Conservation (phyloP, 1,140 invertebrate species). For the Cherax destructor region DNA sequence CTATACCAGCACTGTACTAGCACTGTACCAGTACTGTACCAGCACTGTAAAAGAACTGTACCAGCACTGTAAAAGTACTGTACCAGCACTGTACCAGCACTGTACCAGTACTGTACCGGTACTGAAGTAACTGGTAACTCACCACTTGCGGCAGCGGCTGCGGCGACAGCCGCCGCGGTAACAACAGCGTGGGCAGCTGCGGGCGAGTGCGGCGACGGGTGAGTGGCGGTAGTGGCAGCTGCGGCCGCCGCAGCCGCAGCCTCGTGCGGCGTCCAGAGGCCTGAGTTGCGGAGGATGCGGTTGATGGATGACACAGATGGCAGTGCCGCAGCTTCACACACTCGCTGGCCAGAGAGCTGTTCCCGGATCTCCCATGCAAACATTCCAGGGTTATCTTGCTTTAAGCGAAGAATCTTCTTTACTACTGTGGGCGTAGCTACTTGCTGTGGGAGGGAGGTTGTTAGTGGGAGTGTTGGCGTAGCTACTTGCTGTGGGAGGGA, state of each 20-base stretch:
- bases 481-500: too few relatives aligned
- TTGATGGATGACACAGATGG: slow-evolving; percentile 97
- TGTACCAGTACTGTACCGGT: too few relatives aligned
- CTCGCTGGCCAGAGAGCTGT: slow-evolving; percentile 86
- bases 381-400: slow-evolving; percentile 93
- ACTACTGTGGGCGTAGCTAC: slow-evolving; percentile 94
- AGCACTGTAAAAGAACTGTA: too few relatives aligned
- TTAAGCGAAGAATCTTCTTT: slow-evolving; percentile 91
- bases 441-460: slow-evolving; percentile 78
- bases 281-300: slow-evolving; percentile 87
- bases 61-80: too few relatives aligned
- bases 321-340: slow-evolving; percentile 84
- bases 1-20: too few relatives aligned
- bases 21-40: too few relatives aligned
- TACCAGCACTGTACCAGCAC: too few relatives aligned
- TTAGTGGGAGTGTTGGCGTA: too few relatives aligned
- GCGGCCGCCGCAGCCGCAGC: slow-evolving; percentile 76
- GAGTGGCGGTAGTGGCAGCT: slow-evolving; percentile 76
- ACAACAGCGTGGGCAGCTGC: slow-evolving; percentile 79
- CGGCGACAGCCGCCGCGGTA: slow-evolving; percentile 76
- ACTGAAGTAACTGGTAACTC: background rate
- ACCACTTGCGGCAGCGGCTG: slow-evolving; percentile 25
- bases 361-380: slow-evolving; percentile 96
- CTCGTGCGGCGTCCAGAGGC: slow-evolving; percentile 80
- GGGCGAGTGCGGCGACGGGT: slow-evolving; percentile 75